Base-by-base conservation (phyloP, 2,888 invertebrate genomes). In the Lasioglossum pauxillum region DNA sequence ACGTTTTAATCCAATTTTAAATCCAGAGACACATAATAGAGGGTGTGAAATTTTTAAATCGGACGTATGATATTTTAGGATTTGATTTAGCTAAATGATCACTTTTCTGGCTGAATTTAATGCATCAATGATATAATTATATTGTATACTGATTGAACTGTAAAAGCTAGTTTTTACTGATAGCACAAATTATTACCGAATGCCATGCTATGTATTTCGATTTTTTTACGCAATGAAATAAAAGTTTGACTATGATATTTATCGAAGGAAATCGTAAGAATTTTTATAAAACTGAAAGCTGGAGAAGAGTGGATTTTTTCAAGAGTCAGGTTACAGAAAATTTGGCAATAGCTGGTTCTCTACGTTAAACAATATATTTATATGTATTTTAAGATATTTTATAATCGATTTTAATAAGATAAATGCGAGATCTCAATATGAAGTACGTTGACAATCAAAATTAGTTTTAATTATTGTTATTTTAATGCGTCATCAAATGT, bases 291-390 rank as follows among this genome's bases (percentile, higher is more conserved):
- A 31, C n/a, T 41, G 12, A 12, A 31, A 49, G 41, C 46, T 5
- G 5, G 16, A 46, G 46, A 16, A 46, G 49, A 57, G 12, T 69
- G 31, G 19, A 75, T 46, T 77, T 19, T 75, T 31, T n/a, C 1
- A 19, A 76, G 35, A 53, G 2, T 19, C 57, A 83, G 31, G 12
- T 44, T 77, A 64, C 49, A 79, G 69, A 69, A 75, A 81, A 78
- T 81, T 78, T 79, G 46, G 8, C 44, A 41, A 81, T 74, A 64
- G 19, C 75, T 82, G 87, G 80, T 81, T 86, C 86, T 87, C 87
- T 87, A 87, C 87, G 87, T 87, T 88, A 75, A 80, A 86, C 23
- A 31, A 69, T 35, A 81, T 64, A 57, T n/a, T 46, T 46, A 75
- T 49, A 57, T 41, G 27, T 19, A 38, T 41, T 23, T 49, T 69